phyloP scores from a whole-genome alignment of 2,888 invertebrate species.

The Sarcophaga variegata region DNA sequence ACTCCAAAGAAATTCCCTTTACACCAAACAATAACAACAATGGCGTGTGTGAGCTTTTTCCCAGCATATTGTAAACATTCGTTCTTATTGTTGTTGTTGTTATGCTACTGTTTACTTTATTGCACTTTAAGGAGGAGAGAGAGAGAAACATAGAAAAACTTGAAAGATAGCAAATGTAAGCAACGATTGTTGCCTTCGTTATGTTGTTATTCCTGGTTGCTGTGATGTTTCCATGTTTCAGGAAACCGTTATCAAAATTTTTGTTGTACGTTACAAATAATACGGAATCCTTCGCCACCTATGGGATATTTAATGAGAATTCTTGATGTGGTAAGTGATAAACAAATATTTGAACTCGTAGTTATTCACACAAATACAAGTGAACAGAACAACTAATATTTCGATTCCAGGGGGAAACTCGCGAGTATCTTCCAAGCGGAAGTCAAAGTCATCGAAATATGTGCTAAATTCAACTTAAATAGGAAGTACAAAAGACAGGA shows the following conservation, averaged over 20 bases:
- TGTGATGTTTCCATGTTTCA: neutral
- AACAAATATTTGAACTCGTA: neutral
- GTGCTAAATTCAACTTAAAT: too few species aligned
- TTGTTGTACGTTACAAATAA: slow-evolving; percentile 13
- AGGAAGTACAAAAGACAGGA: too few species aligned
- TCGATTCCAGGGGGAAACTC: too few species aligned
- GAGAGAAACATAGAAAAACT: neutral
- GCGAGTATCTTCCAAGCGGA: too few species aligned
- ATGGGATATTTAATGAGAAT: slow-evolving; percentile 59
- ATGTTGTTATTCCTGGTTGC: too few species aligned
- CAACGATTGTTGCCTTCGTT: slow-evolving; percentile 8
- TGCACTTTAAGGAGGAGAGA: neutral
- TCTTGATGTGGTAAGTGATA: neutral
- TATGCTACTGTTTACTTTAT: neutral
- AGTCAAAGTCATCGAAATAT: too few species aligned
- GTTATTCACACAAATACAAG: neutral
- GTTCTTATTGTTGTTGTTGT: neutral
- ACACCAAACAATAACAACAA: neutral
- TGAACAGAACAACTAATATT: neutral
- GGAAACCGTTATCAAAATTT: slow-evolving; percentile 45
- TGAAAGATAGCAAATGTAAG: neutral
- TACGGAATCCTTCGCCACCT: slow-evolving; percentile 29
- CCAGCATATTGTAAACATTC: neutral
- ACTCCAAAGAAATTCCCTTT: neutral
- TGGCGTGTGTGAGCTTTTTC: neutral